Evolutionary conservation across 2,797 vertebrate genomes (phyloP), one percentile per base, ranked within the genome.

Genomic region (Sardinella longiceps): DNA sequence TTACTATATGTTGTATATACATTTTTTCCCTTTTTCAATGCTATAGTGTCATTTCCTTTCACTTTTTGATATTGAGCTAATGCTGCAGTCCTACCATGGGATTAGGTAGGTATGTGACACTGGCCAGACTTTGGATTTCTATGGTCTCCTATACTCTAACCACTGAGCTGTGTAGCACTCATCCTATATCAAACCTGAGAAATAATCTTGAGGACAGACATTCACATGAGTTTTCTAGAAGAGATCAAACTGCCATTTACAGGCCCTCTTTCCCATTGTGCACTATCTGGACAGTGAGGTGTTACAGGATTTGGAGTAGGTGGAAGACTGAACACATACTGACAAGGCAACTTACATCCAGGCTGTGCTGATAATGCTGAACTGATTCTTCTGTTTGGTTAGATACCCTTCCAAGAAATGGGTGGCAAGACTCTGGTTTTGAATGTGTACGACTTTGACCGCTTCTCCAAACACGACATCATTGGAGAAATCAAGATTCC

Each of bases 381-480:
- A 63, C 28, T 66, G 51, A 86, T 56, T 37, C n/a, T 28, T 58
- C 58, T 15, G 25, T 11, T n/a, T 23, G 33, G 33, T 11, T 92
- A 99, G 98, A 97, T 99, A 84, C 97, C 98, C 0, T 99, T 99
- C 93, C 95, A 97, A 88, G 98, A 99, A 85, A 96, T 99, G 91
- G 98, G 98, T 2, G 98, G 98, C 58, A 99, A 99, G 92, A 97
- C 97, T 0, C 92, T 99, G 90, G 96, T 98, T 50, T 98, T 99
- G 98, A 97, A 97, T 15, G 98, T 99, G 86, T 99, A 97, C 0
- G 98, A 99, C 94, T 99, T 99, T 0, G 98, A 99, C 89, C 98
- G 98, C 86, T 99, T 99, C 95, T 99, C 98, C 37, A 99, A 99
- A 89, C 98, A 99, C 0, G 98, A 99, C 80, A 97, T 99, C 91